These are phyloP conservation scores for Equus quagga DNA, from an alignment of 2,113 vertebrate genomes.

Conservation along the genomic window DNA sequence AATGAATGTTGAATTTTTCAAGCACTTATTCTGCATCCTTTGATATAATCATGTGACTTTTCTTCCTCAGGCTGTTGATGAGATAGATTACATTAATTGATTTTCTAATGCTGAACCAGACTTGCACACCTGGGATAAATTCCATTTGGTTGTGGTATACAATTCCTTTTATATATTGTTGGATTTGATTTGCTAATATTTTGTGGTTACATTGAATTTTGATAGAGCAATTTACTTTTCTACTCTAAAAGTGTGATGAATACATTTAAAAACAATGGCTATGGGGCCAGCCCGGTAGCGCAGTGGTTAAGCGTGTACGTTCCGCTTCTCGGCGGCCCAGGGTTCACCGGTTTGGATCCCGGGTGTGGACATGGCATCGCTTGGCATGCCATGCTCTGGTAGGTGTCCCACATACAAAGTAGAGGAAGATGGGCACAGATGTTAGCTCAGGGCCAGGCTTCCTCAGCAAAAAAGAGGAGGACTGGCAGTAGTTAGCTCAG, in stretches of 20 bases:
- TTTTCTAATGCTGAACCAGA: not conserved
- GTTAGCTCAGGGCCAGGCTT: no score
- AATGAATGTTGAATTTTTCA: not conserved
- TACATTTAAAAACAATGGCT: not conserved
- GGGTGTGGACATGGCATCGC: no score
- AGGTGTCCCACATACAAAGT: no score
- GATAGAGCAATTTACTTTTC: not conserved
- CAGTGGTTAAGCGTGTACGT: no score
- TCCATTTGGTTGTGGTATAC: not conserved
- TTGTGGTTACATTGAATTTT: constrained; percentile 8
- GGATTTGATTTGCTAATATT: not conserved
- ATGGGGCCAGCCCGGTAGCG: no score
- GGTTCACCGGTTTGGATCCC: no score
- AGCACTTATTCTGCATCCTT: not conserved
- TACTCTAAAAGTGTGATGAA: not conserved
- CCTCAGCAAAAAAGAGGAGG: no score
- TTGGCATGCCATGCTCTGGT: no score
- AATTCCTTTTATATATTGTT: not conserved
- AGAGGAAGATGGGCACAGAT: no score
- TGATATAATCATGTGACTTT: not conserved
- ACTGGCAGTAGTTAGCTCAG: no score
- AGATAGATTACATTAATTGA: not conserved
- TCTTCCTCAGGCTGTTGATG: not conserved
- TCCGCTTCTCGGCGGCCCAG: no score
- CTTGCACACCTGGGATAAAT: not conserved